Conservation (phyloP, 2,113 vertebrate genomes). For the Notarius lentiginosus region DNA sequence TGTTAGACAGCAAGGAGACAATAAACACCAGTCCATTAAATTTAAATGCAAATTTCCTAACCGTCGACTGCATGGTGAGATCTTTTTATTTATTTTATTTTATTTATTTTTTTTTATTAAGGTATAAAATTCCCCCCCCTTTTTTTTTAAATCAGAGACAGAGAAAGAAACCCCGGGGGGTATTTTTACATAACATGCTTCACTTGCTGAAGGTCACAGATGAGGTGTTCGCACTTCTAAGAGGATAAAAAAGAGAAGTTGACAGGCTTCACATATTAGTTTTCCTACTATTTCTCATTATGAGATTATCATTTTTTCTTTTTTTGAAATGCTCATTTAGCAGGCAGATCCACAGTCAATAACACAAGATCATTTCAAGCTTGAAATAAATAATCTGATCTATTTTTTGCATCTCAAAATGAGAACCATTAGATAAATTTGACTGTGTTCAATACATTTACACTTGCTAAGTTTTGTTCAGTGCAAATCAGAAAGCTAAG, state of each 20-base stretch:
- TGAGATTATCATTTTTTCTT: not conserved
- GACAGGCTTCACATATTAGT: not conserved
- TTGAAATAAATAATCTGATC: not conserved
- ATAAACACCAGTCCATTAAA: not conserved
- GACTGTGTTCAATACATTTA: not conserved
- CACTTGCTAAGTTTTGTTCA: not conserved
- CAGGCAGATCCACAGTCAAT: not conserved
- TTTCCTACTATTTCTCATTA: not conserved
- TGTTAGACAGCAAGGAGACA: not conserved
- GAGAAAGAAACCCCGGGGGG: not conserved
- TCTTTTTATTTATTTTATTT: too few relatives aligned
- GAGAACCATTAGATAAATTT: not conserved
- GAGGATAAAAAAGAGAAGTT: not conserved
- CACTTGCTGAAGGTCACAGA: conserved; percentile 5
- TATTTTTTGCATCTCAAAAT: not conserved
- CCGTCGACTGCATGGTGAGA: not conserved
- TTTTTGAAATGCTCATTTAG: not conserved
- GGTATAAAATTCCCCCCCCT: not conserved
- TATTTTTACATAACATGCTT: not conserved
- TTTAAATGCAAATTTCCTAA: conserved; percentile 1
- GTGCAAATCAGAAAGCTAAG: not conserved
- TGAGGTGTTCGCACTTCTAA: not conserved
- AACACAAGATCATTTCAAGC: not conserved
- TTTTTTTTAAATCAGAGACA: not conserved
- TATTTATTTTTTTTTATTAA: not conserved